Percentiles rank a stretch among this genome's conserved stretches.
phyloP scores from a whole-genome alignment of 2,113 vertebrate species.

The Paratilapia polleni region DNA sequence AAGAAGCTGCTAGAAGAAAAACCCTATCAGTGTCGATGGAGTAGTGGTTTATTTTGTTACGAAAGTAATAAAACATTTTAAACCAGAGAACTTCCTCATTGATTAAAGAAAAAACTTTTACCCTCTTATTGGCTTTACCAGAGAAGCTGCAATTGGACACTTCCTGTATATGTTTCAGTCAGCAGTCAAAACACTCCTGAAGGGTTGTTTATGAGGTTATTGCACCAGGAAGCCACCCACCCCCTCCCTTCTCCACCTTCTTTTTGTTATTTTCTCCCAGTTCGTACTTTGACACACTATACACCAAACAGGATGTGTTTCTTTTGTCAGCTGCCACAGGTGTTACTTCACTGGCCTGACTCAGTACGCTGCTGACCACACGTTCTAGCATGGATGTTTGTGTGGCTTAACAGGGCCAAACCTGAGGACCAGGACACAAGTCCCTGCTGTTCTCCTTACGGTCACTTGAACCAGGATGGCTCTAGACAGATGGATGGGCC shows the following conservation, averaged over 20 bases:
- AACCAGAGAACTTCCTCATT: background rate
- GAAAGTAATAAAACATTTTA: background rate
- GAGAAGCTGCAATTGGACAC: background rate
- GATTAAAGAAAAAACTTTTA: background rate
- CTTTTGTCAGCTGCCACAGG: slow-evolving; percentile 25
- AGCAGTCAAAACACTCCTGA: background rate
- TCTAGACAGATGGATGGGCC: slow-evolving; percentile 67
- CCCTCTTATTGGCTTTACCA: background rate
- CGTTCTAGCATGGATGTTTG: background rate
- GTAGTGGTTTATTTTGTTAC: background rate
- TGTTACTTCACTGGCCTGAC: slow-evolving; percentile 15
- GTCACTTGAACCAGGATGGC: slow-evolving; percentile 53
- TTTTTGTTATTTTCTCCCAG: slow-evolving; percentile 16
- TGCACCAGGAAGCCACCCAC: slow-evolving; percentile 20
- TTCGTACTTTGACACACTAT: slow-evolving; percentile 9
- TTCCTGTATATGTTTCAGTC: slow-evolving; percentile 9
- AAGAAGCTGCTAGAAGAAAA: background rate
- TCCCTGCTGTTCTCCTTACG: slow-evolving; percentile 31
- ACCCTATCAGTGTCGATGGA: background rate
- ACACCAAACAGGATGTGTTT: slow-evolving; percentile 59
- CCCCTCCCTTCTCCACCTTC: background rate
- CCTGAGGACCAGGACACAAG: background rate
- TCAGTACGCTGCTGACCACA: background rate
- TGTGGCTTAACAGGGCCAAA: background rate
- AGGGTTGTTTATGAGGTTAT: slow-evolving; percentile 35